A percentile compares a stretch with the other conserved stretches of the same genome.
Evolutionary conservation across 2,797 vertebrate genomes (phyloP).

Genomic region (Phoxinus dragarum): DNA sequence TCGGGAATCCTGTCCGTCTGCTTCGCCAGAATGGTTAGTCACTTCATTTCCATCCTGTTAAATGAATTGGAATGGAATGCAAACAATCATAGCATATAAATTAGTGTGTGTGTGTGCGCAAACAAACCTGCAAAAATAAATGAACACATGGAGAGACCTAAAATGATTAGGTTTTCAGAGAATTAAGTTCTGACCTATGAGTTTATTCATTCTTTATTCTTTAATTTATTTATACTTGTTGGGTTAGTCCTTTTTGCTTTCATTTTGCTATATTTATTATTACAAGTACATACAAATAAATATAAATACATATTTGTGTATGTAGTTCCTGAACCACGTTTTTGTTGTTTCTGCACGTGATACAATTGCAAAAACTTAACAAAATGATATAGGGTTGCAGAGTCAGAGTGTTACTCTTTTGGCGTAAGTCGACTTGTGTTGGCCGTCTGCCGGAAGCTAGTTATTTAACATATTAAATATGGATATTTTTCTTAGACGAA

Average conservation of each 20-base stretch:
- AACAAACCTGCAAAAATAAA: too few relatives aligned
- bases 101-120: background rate
- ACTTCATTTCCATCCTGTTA: background rate
- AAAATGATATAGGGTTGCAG: background rate
- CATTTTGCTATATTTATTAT: background rate
- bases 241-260: background rate
- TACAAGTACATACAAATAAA: background rate
- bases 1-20: slow-evolving; percentile 96
- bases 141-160: too few relatives aligned
- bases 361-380: background rate
- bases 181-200: too few relatives aligned
- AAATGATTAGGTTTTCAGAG: too few relatives aligned
- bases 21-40: slow-evolving; percentile 97
- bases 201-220: too few relatives aligned
- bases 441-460: too few relatives aligned
- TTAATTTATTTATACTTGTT: too few relatives aligned
- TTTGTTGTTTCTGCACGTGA: background rate
- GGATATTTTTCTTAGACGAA: too few relatives aligned
- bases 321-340: background rate
- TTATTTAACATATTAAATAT: too few relatives aligned
- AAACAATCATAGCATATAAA: background rate
- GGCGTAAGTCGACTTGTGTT: too few relatives aligned
- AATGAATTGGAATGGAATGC: background rate
- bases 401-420: too few relatives aligned
- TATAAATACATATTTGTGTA: background rate